Base-by-base conservation (phyloP, 2,113 vertebrate species). In the Eupsittula cactorum region DNA sequence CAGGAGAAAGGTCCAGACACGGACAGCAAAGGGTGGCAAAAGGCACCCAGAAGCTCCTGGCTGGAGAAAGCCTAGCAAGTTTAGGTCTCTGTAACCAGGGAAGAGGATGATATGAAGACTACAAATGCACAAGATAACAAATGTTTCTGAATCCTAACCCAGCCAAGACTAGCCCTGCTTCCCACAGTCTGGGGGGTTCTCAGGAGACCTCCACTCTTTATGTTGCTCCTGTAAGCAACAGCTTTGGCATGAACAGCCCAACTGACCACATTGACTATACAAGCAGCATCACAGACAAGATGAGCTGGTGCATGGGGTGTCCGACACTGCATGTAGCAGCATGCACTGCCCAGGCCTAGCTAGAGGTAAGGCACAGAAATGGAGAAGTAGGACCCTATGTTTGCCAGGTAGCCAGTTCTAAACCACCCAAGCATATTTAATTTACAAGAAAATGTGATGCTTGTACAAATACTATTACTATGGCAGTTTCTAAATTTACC, bases 241-340 rank as follows among this genome's bases (percentile, higher is more conserved):
- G 12, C 44, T 31, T 16, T 5, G 20, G 64, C 25, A 23, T 0
- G 16, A 52, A 16, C 7, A 14, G 71, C 20, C 13, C 13, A 19
- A 7, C n/a, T 14, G 46, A 13, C 46, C n/a, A 8, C 9, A 4
- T 1, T 10, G 60, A 6, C 44, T 10, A 9, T 4, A 9, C 0
- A 1, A 39, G 39, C 39, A 11, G 44, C 0, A 11, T 4, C 69
- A 9, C 31, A 3, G 44, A 16, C 13, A 24, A 23, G 62, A 29
- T 6, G 33, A 50, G 37, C 33, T 19, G 15, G 17, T 12, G 33
- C 0, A 1, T 3, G 12, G 6, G 29, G n/a, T 25, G 46, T 25
- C 63, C 16, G 4, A 5, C 1, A 1, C 52, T 7, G 14, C 42
- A 5, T 2, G 2, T 35, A 9, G 49, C 57, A 15, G 29, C 49